Evolutionary conservation across 2,888 invertebrate genomes (phyloP), one percentile per base, ranked within the genome.

Genomic region (Dasysyrphus tricinctus): DNA sequence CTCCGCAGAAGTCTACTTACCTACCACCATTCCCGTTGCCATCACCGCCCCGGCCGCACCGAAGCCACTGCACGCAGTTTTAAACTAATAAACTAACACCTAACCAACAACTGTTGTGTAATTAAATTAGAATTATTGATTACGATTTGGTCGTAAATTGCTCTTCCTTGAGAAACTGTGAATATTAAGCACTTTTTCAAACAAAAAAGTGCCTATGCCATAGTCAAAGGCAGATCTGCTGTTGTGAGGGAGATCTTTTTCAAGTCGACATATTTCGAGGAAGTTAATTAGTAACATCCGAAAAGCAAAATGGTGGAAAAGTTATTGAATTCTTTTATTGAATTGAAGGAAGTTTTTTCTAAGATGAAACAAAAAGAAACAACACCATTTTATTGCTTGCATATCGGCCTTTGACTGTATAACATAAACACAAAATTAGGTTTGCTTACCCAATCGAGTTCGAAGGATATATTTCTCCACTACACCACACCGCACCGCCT

Each of bases 71-170:
- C n/a, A 54, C 14, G 29, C 54, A 54, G n/a, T 54, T 54, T 61
- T 47, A 47, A 65, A 65, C 24, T 12, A 32, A 29, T 19, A 24
- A 24, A 24, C 24, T 24, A 51, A 2, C 37, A 54, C 19, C 19
- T 42, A 44, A 73, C 44, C 44, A 47, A 56, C 59, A 61, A 74
- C 59, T 74, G 69, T 74, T 83, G 49, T 63, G 42, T 79, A 75
- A 83, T 83, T 82, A 82, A 78, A 78, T 74, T 79, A 79, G 49
- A 78, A 78, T 78, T 75, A 83, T 74, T 65, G 78, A 83, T 69
- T 78, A 24, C 24, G 47, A 37, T 39, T 61, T 19, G 49, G 42
- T 57, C 63, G 47, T 77, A 83, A 79, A 79, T 34, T 78, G 34
- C 39, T 73, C 16, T 51, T 29, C 6, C 5, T 11, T 12, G 19